A percentile compares a stretch with the other conserved stretches of the same genome.
These are phyloP conservation scores for Lagria hirta DNA, from an alignment of 2,888 invertebrate species.

Conservation along the genomic window DNA sequence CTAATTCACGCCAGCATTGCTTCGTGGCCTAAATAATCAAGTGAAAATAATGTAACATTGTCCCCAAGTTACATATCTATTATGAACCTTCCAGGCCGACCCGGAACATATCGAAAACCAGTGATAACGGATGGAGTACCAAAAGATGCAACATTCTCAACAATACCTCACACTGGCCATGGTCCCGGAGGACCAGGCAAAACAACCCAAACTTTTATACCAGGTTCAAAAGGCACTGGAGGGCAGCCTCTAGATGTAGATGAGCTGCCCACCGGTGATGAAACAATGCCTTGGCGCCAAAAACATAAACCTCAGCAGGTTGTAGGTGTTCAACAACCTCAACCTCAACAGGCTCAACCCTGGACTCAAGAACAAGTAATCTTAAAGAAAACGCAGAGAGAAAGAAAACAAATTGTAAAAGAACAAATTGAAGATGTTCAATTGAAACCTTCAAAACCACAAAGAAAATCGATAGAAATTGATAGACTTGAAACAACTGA, in stretches of 20 bases:
- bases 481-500: conserved; percentile 55
- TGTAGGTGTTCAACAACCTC: conserved; percentile 30
- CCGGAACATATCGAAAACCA: conserved; percentile 55
- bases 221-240: conserved; percentile 39
- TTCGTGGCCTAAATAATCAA: too few species aligned
- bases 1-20: too few species aligned
- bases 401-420: conserved; percentile 50
- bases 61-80: too few species aligned
- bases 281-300: conserved; percentile 59
- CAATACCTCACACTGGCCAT: conserved; percentile 38
- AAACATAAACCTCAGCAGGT: conserved; percentile 21
- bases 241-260: conserved; percentile 51
- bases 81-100: conserved; percentile 57
- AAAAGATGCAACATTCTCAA: conserved; percentile 41
- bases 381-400: conserved; percentile 56
- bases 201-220: conserved; percentile 39
- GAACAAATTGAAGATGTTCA: conserved; percentile 56
- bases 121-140: conserved; percentile 49
- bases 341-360: conserved; percentile 51
- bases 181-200: conserved; percentile 48
- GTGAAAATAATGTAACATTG: too few species aligned
- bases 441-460: conserved; percentile 60
- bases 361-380: conserved; percentile 68
- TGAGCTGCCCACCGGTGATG: conserved; percentile 58
- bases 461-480: conserved; percentile 43